Conservation (phyloP, 1,140 invertebrate species). For the Polypedilum pembai region DNA sequence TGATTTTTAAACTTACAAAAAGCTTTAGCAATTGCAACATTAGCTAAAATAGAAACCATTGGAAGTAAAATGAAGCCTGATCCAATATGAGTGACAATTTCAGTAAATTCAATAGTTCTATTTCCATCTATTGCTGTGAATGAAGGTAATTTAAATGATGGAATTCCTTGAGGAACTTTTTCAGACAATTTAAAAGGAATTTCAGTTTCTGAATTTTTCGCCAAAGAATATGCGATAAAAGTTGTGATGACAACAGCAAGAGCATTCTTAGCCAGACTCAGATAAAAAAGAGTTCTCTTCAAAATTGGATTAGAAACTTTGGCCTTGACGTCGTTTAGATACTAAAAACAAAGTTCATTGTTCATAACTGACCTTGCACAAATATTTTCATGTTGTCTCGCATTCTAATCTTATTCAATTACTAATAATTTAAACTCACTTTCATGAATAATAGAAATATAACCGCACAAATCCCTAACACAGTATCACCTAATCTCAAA, state of each 20-base stretch:
- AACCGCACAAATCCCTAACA: constrained; percentile 64
- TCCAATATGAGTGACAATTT: constrained; percentile 59
- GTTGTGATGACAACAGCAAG: constrained; percentile 66
- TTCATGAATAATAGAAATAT: constrained; percentile 58
- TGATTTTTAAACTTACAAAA: constrained; percentile 54
- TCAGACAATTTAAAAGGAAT: constrained; percentile 52
- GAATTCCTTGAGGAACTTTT: constrained; percentile 58
- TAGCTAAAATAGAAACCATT: constrained; percentile 71
- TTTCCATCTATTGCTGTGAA: constrained; percentile 55
- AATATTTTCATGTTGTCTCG: no score
- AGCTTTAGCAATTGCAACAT: constrained; percentile 81
- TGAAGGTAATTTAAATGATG: constrained; percentile 53
- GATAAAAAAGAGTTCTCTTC: constrained; percentile 60
- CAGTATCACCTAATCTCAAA: constrained; percentile 52
- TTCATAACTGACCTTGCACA: no score
- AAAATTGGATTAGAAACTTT: constrained; percentile 43
- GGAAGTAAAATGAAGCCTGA: constrained; percentile 66
- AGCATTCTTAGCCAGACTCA: constrained; percentile 73
- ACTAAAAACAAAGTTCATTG: constrained; percentile 44
- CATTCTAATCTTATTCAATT: background rate
- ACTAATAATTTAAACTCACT: constrained; percentile 46
- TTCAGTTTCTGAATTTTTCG: constrained; percentile 36
- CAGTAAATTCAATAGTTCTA: constrained; percentile 51
- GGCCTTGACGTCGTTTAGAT: constrained; percentile 54
- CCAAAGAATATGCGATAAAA: constrained; percentile 51